A percentile compares a stretch with the other conserved stretches of the same genome.
Conservation (phyloP, 2,888 invertebrate species). For the Chrysomela aeneicollis region DNA sequence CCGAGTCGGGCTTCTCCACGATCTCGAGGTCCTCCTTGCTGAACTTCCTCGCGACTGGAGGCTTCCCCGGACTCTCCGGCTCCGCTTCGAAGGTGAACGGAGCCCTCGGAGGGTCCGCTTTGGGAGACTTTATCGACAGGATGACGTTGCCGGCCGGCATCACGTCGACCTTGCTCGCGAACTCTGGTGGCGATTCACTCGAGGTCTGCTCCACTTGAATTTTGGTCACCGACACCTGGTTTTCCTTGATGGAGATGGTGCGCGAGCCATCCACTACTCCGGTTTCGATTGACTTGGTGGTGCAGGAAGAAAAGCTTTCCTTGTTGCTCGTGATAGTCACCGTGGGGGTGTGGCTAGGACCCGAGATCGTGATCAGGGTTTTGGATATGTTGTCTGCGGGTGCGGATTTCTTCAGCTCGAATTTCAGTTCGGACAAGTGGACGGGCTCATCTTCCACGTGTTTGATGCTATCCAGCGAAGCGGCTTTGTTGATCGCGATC, state of each 20-base stretch:
- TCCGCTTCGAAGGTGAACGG: slow-evolving; percentile 45
- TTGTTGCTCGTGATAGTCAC: slow-evolving; percentile 50
- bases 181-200: slow-evolving; percentile 74
- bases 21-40: slow-evolving; percentile 58
- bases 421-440: slow-evolving; percentile 34
- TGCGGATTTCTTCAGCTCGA: slow-evolving; percentile 29
- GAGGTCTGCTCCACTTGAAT: slow-evolving; percentile 65
- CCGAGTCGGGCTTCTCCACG: slow-evolving; percentile 52
- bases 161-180: slow-evolving; percentile 73
- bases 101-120: slow-evolving; percentile 48
- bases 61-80: slow-evolving; percentile 34
- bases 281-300: slow-evolving; percentile 30
- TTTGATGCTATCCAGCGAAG: slow-evolving; percentile 68
- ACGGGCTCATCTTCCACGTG: slow-evolving; percentile 64
- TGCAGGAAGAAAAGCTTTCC: slow-evolving; percentile 32
- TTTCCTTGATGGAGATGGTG: slow-evolving; percentile 50
- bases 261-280: slow-evolving; percentile 43
- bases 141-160: slow-evolving; percentile 71
- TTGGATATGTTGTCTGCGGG: slow-evolving; percentile 26
- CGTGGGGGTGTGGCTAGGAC: slow-evolving; percentile 56
- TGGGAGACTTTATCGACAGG: slow-evolving; percentile 66
- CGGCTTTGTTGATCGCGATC: slow-evolving; percentile 51
- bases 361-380: slow-evolving; percentile 52
- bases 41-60: slow-evolving; percentile 47
- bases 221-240: slow-evolving; percentile 66